phyloP scores from a whole-genome alignment of 2,797 vertebrate genomes.

The Nannoperca australis region DNA sequence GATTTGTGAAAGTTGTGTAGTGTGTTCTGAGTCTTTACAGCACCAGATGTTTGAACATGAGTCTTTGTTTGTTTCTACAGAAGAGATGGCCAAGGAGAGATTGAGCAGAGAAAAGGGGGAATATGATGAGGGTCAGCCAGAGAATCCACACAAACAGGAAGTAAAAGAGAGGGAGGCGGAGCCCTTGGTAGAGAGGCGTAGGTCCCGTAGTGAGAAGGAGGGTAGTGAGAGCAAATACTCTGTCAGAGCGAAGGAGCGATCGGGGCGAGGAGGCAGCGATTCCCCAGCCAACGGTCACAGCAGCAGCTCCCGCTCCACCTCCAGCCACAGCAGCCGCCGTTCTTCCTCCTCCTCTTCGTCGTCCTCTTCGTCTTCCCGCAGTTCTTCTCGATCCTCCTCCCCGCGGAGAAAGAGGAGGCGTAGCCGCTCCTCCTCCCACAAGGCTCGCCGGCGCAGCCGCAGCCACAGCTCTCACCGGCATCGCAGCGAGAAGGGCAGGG shows the following conservation, averaged over 20 bases:
- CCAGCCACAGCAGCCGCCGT: conserved; percentile 90
- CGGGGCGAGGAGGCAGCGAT: conserved; percentile 83
- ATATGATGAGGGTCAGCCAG: conserved; percentile 91
- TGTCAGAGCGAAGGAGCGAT: conserved; percentile 88
- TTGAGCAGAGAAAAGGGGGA: conserved; percentile 92
- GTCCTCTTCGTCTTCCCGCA: conserved; percentile 92
- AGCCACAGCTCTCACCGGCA: conserved; percentile 92
- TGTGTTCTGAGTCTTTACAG: neutral
- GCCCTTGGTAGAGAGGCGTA: conserved; percentile 91
- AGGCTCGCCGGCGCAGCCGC: conserved; percentile 90
- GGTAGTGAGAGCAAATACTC: conserved; percentile 89
- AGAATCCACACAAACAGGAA: conserved; percentile 89
- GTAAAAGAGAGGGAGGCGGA: conserved; percentile 91
- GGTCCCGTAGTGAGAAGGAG: conserved; percentile 89
- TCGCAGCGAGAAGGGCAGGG: conserved; percentile 89
- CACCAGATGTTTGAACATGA: conserved; percentile 6
- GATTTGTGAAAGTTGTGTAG: neutral
- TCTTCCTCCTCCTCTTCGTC: conserved; percentile 93
- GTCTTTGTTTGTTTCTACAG: conserved; percentile 76
- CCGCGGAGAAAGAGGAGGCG: conserved; percentile 92
- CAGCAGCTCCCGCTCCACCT: conserved; percentile 91
- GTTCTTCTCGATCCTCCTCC: conserved; percentile 93
- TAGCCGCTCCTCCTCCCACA: conserved; percentile 90
- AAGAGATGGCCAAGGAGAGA: conserved; percentile 92
- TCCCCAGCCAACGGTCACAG: conserved; percentile 91